These are phyloP conservation scores for Adineta ricciae DNA, from an alignment of 2,888 invertebrate genomes.

Conservation along the genomic window DNA sequence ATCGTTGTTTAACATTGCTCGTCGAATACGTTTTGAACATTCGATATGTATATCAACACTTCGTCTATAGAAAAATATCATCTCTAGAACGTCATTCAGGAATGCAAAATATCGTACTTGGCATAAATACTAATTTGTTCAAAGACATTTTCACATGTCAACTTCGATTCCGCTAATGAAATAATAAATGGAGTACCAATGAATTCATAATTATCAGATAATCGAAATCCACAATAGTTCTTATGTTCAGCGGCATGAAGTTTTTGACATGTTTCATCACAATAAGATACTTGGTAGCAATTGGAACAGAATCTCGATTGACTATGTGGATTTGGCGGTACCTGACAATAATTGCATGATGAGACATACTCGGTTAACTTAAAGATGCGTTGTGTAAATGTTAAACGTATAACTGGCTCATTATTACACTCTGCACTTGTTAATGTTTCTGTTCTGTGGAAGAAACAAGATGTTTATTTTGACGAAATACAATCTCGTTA, in stretches of 20 bases:
- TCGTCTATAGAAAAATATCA: neutral
- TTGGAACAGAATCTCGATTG: conserved; percentile 50
- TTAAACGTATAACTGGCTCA: neutral
- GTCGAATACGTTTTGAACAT: neutral
- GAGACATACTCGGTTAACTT: neutral
- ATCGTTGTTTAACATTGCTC: neutral
- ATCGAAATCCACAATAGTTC: neutral
- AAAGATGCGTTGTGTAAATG: conserved; percentile 11
- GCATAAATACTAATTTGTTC: conserved; percentile 4
- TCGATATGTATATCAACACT: neutral
- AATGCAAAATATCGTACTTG: neutral
- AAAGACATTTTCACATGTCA: neutral
- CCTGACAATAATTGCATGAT: conserved; percentile 48
- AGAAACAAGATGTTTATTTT: neutral
- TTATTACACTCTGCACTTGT: conserved; percentile 11
- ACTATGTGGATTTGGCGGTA: conserved; percentile 40
- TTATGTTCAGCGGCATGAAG: conserved; percentile 47
- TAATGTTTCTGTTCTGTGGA: conserved; percentile 1
- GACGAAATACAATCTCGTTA: neutral
- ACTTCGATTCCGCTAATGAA: conserved; percentile 48
- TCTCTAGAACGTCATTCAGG: neutral
- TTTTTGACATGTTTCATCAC: conserved; percentile 51
- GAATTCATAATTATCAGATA: neutral
- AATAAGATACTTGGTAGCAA: conserved; percentile 52
- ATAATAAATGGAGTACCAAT: conserved; percentile 52